phyloP scores from a whole-genome alignment of 2,113 vertebrate species.

The Oncorhynchus tshawytscha region DNA sequence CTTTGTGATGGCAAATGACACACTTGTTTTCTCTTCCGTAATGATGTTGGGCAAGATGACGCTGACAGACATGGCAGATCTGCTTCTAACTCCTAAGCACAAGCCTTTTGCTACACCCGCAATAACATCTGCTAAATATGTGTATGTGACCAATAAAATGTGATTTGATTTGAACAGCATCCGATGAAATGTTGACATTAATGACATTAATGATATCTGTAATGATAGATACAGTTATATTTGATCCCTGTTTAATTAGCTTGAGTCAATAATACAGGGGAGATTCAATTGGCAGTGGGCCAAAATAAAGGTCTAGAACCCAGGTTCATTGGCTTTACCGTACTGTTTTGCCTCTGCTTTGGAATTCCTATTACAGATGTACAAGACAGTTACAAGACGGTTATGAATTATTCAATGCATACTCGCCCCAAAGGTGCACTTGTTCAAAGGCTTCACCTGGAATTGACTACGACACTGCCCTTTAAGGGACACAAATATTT shows the following conservation, averaged over 20 bases:
- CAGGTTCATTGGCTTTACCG: neutral
- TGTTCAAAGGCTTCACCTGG: slow-evolving; percentile 16
- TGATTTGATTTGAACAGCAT: neutral
- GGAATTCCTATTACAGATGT: slow-evolving; percentile 1
- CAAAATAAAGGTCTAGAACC: too few species aligned
- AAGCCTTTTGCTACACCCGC: too few species aligned
- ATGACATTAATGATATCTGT: neutral
- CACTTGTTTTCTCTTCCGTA: slow-evolving; percentile 17
- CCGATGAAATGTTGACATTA: neutral
- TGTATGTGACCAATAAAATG: too few species aligned
- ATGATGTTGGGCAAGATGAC: slow-evolving; percentile 11
- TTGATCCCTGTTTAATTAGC: neutral
- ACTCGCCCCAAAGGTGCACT: slow-evolving; percentile 10
- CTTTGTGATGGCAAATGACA: slow-evolving; percentile 33
- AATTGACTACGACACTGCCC: slow-evolving; percentile 3
- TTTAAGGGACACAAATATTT: neutral
- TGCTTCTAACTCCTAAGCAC: too few species aligned
- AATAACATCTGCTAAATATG: too few species aligned
- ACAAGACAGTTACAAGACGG: neutral
- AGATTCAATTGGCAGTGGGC: too few species aligned
- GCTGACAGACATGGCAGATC: too few species aligned
- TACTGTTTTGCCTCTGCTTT: neutral
- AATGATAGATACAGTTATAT: neutral
- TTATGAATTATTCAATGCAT: slow-evolving; percentile 13
- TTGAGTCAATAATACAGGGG: neutral